Evolutionary conservation across 2,888 invertebrate genomes (phyloP).

Genomic region (Drosophila helvetica): DNA sequence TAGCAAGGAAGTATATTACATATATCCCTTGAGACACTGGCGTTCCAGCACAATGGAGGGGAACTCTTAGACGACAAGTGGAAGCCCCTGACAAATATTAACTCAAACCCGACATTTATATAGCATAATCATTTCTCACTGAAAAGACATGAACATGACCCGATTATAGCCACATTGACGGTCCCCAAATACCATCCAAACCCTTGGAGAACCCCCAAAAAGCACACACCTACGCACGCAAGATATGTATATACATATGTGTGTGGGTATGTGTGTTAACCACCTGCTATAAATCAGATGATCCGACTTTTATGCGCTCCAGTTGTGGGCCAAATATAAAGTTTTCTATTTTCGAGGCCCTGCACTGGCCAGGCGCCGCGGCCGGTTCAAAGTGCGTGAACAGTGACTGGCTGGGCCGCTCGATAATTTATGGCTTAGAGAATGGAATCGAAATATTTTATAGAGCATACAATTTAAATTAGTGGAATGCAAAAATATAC

Average conservation of each 20-base stretch:
- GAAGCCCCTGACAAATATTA: too few relatives aligned
- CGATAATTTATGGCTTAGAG: constrained; percentile 60
- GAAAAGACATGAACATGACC: neutral
- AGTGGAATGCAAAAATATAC: constrained; percentile 38
- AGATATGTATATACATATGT: too few relatives aligned
- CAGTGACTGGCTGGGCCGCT: constrained; percentile 4
- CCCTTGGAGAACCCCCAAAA: too few relatives aligned
- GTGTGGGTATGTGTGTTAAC: neutral
- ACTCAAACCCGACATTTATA: too few relatives aligned
- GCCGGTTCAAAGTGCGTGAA: constrained; percentile 62
- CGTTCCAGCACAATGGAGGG: too few relatives aligned
- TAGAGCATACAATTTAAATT: constrained; percentile 71
- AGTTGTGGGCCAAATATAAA: constrained; percentile 38
- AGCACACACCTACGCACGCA: too few relatives aligned
- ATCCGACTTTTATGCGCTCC: constrained; percentile 40
- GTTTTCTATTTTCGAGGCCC: constrained; percentile 20
- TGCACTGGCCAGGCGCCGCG: too few relatives aligned
- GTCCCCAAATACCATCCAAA: neutral
- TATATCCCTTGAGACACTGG: too few relatives aligned
- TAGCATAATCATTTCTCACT: neutral
- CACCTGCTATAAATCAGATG: constrained; percentile 37
- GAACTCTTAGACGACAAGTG: too few relatives aligned
- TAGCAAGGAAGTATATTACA: too few relatives aligned
- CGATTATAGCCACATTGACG: neutral
- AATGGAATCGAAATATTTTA: constrained; percentile 49